Evolutionary conservation across 1,140 invertebrate species (phyloP), one percentile per base, ranked within the genome.

Genomic region (Drosophila subpulchrella): DNA sequence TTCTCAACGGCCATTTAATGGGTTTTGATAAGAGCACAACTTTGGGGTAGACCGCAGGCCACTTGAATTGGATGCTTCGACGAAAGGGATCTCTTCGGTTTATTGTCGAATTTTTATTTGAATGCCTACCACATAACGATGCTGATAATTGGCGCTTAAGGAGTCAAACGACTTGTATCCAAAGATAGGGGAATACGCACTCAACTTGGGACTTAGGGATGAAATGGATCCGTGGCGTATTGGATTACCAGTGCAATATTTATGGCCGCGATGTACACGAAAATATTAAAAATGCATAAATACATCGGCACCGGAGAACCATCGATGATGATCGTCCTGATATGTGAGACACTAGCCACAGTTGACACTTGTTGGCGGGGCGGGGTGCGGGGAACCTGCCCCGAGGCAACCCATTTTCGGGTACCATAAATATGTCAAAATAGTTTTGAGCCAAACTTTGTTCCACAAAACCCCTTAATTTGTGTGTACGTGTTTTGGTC

Each of bases 221-320:
- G 71, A 79, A 88, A 76, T 73, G 39, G 39, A 62, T 65, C 62
- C 66, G 41, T 7, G 48, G 38, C 39, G 51, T 67, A 66, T 75
- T 67, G 44, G 44, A 73, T 86, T 78, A 82, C 65, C 55, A 56
- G 48, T 34, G 51, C 62, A 68, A 72, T 78, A 72, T 71, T 59
- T 63, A 78, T 60, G 60, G 41, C 27, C 24, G 47, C 32, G 39
- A 38, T 63, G 53, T 70, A 47, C 50, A 55, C 51, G 65, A 56
- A 73, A 89, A 88, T 88, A 86, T 86, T 86, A 86, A 86, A 86
- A 88, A 83, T 79, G 66, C 83, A 86, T 86, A 86, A 86, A 86
- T 86, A 79, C 76, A 73, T 86, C 83, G 86, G 56, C 76, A 60
- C 27, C 42, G 34, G 53, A 44, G 12, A 41, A 12, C 24, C 20